Percentiles rank a stretch among this genome's conserved stretches.
phyloP scores from a whole-genome alignment of 2,113 vertebrate genomes.

The Catharus bicknelli region DNA sequence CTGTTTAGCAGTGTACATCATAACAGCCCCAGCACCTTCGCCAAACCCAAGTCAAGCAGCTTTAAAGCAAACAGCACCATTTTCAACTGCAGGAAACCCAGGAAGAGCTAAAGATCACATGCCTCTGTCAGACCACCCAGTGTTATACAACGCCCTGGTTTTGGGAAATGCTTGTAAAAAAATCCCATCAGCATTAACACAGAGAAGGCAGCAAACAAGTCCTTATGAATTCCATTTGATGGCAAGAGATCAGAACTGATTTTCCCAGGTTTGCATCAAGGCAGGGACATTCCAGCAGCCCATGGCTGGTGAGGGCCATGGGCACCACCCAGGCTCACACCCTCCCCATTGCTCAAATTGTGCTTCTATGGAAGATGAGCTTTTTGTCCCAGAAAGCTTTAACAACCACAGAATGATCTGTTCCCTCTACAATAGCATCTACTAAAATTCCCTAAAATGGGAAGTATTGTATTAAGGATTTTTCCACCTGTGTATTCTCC shows the following conservation, averaged over 20 bases:
- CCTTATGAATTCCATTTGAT: background rate
- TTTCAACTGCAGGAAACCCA: background rate
- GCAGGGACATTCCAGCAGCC: background rate
- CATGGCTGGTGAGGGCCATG: accelerated
- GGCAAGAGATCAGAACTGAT: background rate
- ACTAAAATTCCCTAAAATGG: accelerated
- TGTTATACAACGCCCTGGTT: background rate
- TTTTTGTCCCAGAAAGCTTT: background rate
- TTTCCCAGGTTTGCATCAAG: background rate
- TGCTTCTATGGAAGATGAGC: background rate
- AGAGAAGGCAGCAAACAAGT: background rate
- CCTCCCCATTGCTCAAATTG: accelerated
- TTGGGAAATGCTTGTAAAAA: background rate
- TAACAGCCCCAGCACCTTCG: background rate
- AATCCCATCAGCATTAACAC: background rate
- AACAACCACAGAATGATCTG: background rate
- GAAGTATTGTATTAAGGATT: background rate
- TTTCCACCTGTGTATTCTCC: background rate
- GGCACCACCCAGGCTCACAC: background rate
- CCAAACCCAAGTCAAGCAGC: background rate
- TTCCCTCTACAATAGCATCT: background rate
- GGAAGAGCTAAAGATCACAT: background rate
- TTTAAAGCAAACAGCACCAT: background rate
- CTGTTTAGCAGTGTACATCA: background rate
- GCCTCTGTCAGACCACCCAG: constrained; percentile 42